These are phyloP conservation scores for Campylomormyrus tamandua DNA, from an alignment of 2,113 vertebrate species.

Conservation along the genomic window DNA sequence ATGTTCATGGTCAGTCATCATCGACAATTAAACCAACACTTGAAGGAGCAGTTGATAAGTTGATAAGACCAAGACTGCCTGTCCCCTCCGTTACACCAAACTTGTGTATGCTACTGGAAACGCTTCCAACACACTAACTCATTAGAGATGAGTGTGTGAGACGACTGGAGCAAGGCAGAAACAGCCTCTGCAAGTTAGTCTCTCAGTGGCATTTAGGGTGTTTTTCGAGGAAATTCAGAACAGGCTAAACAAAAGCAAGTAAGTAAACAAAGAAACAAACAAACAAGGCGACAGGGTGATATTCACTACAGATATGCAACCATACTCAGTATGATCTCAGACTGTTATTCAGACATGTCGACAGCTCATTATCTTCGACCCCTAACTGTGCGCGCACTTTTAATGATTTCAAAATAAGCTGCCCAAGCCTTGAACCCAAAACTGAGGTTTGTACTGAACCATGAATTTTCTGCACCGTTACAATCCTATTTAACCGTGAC, in stretches of 20 bases:
- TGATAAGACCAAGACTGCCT: not conserved
- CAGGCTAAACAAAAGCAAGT: not conserved
- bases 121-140: not conserved
- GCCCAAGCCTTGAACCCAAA: not conserved
- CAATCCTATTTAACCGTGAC: not conserved
- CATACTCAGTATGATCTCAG: not conserved
- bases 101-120: not conserved
- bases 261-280: not conserved
- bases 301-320: not conserved
- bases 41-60: not conserved
- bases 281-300: not conserved
- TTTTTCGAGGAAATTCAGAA: not conserved
- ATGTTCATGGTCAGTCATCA: not conserved
- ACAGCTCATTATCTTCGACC: not conserved
- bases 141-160: not conserved
- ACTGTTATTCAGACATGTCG: not conserved
- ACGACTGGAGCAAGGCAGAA: not conserved
- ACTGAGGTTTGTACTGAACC: not conserved
- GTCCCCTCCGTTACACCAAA: not conserved
- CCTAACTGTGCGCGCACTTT: not conserved
- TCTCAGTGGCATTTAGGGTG: not conserved
- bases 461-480: not conserved
- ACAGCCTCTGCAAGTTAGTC: too few species aligned
- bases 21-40: not conserved
- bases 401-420: not conserved